Conservation (phyloP, 2,113 vertebrate species). For the Platanista minor region DNA sequence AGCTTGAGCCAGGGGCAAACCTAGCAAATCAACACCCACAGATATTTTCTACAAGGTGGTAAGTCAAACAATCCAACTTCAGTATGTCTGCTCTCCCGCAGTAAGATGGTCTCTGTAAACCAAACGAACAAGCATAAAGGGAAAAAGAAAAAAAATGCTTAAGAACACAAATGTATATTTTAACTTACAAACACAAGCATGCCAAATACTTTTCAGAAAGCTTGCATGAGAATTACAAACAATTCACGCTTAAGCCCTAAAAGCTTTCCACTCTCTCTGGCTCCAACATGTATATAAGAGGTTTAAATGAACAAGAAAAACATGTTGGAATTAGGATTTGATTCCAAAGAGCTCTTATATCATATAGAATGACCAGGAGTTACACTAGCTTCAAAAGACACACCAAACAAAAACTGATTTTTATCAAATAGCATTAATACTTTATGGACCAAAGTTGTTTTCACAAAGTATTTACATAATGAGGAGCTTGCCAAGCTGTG, state of each 20-base stretch:
- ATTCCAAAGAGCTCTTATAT: conserved; percentile 76
- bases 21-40: neutral
- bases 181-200: conserved; percentile 37
- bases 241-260: conserved; percentile 39
- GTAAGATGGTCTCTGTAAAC: neutral
- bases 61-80: neutral
- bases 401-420: conserved; percentile 75
- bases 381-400: conserved; percentile 77
- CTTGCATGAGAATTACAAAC: conserved; percentile 49
- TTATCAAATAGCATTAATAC: conserved; percentile 73
- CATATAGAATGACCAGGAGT: conserved; percentile 74
- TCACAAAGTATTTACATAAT: conserved; percentile 72
- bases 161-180: conserved; percentile 4
- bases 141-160: conserved; percentile 14
- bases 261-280: conserved; percentile 47
- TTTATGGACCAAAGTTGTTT: conserved; percentile 63
- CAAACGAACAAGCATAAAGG: neutral
- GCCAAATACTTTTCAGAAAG: conserved; percentile 22
- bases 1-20: neutral
- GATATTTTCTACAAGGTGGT: neutral
- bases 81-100: neutral
- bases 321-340: conserved; percentile 78
- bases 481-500: conserved; percentile 65
- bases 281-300: conserved; percentile 67
- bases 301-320: conserved; percentile 77